phyloP scores from a whole-genome alignment of 1,140 invertebrate genomes.

The Periplaneta americana region DNA sequence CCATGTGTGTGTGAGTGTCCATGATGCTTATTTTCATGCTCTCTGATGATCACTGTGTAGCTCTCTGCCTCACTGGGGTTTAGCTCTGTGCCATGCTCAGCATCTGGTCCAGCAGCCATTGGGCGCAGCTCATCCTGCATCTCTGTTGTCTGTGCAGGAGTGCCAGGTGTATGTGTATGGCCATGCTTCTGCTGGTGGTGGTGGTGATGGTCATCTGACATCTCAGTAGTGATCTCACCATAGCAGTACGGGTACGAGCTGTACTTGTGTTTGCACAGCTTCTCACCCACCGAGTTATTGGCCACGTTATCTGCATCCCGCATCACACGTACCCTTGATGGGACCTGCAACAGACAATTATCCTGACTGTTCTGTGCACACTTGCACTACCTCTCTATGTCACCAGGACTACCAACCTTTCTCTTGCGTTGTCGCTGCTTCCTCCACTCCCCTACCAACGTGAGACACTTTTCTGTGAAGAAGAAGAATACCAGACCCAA shows the following conservation, averaged over 20 bases:
- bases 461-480: slow-evolving; percentile 75
- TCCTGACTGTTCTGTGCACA: not conserved
- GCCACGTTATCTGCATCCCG: slow-evolving; percentile 49
- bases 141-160: slow-evolving; percentile 1
- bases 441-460: slow-evolving; percentile 71
- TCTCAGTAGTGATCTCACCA: slow-evolving; percentile 57
- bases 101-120: slow-evolving; percentile 10
- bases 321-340: slow-evolving; percentile 55
- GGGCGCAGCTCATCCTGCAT: slow-evolving; percentile 5
- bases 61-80: slow-evolving; percentile 38
- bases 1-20: slow-evolving; percentile 81
- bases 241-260: slow-evolving; percentile 81
- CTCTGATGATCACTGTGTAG: slow-evolving; percentile 60
- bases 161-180: not conserved
- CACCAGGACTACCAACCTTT: slow-evolving; percentile 19
- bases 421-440: slow-evolving; percentile 53
- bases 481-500: slow-evolving; percentile 83
- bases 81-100: slow-evolving; percentile 17
- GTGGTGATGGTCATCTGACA: slow-evolving; percentile 24
- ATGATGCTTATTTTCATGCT: slow-evolving; percentile 78
- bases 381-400: not conserved
- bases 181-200: not conserved
- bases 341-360: not conserved
- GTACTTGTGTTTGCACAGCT: slow-evolving; percentile 78
- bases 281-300: slow-evolving; percentile 55